A percentile compares a stretch with the other conserved stretches of the same genome.
Conservation (phyloP, 1,140 invertebrate species). For the Lysiphlebus fabarum region DNA sequence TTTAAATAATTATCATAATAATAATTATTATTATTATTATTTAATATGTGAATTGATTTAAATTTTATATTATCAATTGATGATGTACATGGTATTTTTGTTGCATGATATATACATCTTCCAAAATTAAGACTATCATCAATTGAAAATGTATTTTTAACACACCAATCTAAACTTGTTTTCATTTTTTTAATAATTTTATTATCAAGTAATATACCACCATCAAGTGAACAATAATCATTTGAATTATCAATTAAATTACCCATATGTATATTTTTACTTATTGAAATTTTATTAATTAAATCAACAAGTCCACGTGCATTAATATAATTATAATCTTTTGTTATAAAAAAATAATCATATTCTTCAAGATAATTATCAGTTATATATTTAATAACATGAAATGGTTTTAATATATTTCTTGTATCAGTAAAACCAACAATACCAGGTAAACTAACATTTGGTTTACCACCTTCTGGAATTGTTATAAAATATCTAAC, state of each 20-base stretch:
- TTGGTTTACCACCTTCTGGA: conserved; percentile 63
- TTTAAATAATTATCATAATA: no score
- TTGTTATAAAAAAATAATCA: conserved; percentile 86
- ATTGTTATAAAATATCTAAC: conserved; percentile 73
- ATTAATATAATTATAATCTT: conserved; percentile 78
- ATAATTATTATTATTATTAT: neutral
- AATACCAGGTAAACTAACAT: conserved; percentile 70
- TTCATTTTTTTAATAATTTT: conserved; percentile 71
- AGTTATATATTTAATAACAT: conserved; percentile 83
- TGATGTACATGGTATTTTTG: conserved; percentile 61
- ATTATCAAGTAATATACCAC: conserved; percentile 74
- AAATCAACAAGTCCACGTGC: conserved; percentile 66
- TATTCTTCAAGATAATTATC: conserved; percentile 85
- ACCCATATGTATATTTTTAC: conserved; percentile 77
- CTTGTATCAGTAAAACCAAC: conserved; percentile 78
- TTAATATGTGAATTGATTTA: neutral
- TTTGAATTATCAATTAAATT: conserved; percentile 43
- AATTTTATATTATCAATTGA: conserved; percentile 47
- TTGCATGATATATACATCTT: conserved; percentile 72
- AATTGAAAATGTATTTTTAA: conserved; percentile 74
- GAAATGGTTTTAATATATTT: conserved; percentile 72
- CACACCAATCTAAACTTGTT: conserved; percentile 78
- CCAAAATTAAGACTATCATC: conserved; percentile 80
- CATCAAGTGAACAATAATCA: conserved; percentile 65
- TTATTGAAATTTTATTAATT: conserved; percentile 75